Conservation (phyloP, 2,888 invertebrate species). For the Himalopsyche tibetana region DNA sequence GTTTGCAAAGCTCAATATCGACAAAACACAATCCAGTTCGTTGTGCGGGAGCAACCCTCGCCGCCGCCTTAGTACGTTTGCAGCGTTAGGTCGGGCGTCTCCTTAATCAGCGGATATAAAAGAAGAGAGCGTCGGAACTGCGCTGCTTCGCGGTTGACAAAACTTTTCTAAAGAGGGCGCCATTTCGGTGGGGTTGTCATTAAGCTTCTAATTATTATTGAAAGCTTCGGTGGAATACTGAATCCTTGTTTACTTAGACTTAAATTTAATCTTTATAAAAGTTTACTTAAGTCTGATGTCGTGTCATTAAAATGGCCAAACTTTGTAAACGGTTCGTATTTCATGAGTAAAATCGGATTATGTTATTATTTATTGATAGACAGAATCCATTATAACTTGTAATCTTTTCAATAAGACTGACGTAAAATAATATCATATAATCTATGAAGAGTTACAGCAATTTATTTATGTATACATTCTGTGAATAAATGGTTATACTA, state of each 20-base stretch:
- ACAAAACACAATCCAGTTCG: constrained; percentile 8
- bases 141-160: constrained; percentile 24
- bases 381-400: too few relatives aligned
- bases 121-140: not conserved
- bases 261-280: constrained; percentile 34
- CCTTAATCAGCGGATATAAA: constrained; percentile 34
- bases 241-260: constrained; percentile 22
- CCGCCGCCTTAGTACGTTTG: not conserved
- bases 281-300: constrained; percentile 19
- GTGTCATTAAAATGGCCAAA: constrained; percentile 20
- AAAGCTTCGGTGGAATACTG: constrained; percentile 5
- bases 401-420: too few relatives aligned
- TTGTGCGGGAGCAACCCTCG: not conserved
- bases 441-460: too few relatives aligned
- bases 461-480: too few relatives aligned
- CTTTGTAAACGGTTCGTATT: not conserved
- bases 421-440: too few relatives aligned
- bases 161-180: constrained; percentile 12
- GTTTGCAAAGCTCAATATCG: not conserved
- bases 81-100: not conserved
- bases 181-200: constrained; percentile 20
- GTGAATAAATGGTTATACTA: too few relatives aligned
- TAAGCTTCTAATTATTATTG: constrained; percentile 34
- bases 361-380: not conserved
- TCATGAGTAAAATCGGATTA: not conserved